Percentiles rank a stretch among this genome's conserved stretches.
Conservation (phyloP, 2,888 invertebrate genomes). For the Schizaphis graminum region DNA sequence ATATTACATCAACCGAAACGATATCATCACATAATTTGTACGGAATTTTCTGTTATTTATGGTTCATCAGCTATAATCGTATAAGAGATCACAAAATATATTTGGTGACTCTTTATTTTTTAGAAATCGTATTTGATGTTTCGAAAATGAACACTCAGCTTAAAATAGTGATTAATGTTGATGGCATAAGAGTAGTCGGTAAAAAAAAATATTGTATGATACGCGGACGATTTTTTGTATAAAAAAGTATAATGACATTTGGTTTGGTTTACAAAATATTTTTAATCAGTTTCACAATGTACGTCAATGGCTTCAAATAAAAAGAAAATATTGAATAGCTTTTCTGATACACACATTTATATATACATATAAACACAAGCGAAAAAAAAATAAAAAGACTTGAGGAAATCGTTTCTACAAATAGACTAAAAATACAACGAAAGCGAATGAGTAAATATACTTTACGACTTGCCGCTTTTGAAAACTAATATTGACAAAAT, state of each 20-base stretch:
- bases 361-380: background rate
- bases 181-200: background rate
- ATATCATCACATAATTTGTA: background rate
- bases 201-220: background rate
- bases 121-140: background rate
- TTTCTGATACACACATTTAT: background rate
- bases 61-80: background rate
- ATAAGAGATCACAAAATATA: background rate
- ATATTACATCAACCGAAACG: background rate
- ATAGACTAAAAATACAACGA: constrained; percentile 48
- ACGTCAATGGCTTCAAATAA: background rate
- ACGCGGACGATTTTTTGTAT: background rate
- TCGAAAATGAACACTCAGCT: background rate
- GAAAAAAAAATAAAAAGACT: background rate
- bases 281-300: constrained; percentile 28
- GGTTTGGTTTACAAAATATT: constrained; percentile 1
- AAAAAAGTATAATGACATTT: background rate
- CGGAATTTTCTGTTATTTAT: background rate
- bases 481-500: constrained; percentile 55
- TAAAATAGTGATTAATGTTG: background rate
- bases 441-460: constrained; percentile 54
- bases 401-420: constrained; percentile 57
- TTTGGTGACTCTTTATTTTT: background rate
- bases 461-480: constrained; percentile 43
- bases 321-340: constrained; percentile 56